phyloP scores from a whole-genome alignment of 2,797 vertebrate genomes.

The Sebastes jordani region DNA sequence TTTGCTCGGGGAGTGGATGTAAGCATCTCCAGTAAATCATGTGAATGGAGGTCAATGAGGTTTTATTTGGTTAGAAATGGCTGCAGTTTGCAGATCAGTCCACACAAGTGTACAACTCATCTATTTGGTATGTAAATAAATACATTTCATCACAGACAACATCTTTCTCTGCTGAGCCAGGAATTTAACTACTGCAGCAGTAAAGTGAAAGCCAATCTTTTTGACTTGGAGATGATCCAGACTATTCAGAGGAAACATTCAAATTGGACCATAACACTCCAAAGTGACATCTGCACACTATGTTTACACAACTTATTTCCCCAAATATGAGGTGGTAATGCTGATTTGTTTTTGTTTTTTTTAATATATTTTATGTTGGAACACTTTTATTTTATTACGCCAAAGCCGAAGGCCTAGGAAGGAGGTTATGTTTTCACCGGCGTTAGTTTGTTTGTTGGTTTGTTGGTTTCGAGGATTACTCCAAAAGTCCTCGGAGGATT shows the following conservation, averaged over 20 bases:
- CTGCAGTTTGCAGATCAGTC: background rate
- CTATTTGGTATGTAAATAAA: conserved; percentile 10
- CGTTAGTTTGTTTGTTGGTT: no score
- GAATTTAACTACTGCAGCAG: background rate
- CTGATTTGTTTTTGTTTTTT: background rate
- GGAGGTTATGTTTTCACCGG: no score
- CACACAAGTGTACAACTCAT: background rate
- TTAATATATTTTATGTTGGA: background rate
- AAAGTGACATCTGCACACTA: background rate
- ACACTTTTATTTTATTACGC: background rate
- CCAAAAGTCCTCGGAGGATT: rapidly evolving
- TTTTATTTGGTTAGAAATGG: background rate
- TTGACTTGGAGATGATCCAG: background rate
- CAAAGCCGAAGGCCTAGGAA: no score
- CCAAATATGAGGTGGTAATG: background rate
- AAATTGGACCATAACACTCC: background rate
- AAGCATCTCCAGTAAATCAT: conserved; percentile 8
- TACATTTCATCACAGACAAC: background rate
- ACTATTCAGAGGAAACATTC: background rate
- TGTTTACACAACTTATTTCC: background rate
- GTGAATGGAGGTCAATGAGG: background rate
- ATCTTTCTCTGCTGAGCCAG: background rate
- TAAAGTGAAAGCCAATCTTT: background rate
- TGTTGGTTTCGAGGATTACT: no score
- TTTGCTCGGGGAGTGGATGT: background rate